These are phyloP conservation scores for Hymenochirus boettgeri DNA, from an alignment of 2,113 vertebrate species.

Conservation along the genomic window DNA sequence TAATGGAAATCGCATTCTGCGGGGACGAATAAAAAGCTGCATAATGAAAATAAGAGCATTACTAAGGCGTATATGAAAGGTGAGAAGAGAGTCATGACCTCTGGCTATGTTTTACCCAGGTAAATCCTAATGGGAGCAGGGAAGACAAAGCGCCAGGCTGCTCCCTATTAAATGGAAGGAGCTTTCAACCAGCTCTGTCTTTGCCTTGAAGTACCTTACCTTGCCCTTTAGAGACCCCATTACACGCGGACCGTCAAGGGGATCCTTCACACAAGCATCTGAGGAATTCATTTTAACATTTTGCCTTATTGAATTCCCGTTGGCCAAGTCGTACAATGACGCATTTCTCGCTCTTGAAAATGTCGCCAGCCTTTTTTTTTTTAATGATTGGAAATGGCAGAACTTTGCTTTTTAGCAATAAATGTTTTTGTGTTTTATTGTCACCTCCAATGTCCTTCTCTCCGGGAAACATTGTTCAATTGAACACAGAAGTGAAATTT, in stretches of 20 bases:
- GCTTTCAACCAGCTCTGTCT: background rate
- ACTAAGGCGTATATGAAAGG: background rate
- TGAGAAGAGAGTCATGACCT: background rate
- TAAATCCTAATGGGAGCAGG: background rate
- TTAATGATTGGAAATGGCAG: background rate
- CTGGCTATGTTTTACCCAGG: background rate
- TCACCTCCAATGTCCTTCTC: background rate
- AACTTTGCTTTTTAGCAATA: background rate
- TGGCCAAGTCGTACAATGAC: background rate
- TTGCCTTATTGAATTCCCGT: background rate
- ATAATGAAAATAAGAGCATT: background rate
- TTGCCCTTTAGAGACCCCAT: background rate
- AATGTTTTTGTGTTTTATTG: constrained; percentile 1
- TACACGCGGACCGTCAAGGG: background rate
- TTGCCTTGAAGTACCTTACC: constrained; percentile 2
- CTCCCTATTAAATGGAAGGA: background rate
- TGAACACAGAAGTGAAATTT: background rate
- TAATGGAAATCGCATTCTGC: background rate
- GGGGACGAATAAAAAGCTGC: background rate
- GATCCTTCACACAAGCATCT: background rate
- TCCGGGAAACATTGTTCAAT: too few species aligned
- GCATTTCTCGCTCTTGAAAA: background rate
- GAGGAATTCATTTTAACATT: background rate
- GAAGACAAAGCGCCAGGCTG: background rate
- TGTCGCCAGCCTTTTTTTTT: background rate